Base-by-base conservation (phyloP, 1,140 invertebrate genomes). In the Amphibalanus amphitrite region DNA sequence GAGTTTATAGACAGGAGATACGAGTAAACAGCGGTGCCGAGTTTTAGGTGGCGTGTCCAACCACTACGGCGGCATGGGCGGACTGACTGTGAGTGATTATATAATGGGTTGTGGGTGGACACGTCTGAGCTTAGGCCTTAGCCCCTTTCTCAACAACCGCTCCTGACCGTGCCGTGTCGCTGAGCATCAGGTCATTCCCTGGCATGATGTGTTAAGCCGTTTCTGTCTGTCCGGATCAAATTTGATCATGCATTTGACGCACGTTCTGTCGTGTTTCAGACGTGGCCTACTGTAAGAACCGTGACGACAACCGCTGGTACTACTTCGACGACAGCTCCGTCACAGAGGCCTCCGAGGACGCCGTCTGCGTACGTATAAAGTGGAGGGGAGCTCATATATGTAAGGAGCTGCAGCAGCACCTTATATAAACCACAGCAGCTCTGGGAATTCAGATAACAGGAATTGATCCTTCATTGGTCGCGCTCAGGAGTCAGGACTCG, bases 21-120 rank as follows among this genome's bases (percentile, higher is more conserved):
- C n/a, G n/a, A n/a, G n/a, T n/a, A n/a, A n/a, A n/a, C n/a, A n/a
- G n/a, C n/a, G n/a, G n/a, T n/a, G n/a, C n/a, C n/a, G n/a, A n/a
- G n/a, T n/a, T n/a, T n/a, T n/a, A n/a, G n/a, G n/a, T 76, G 84
- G 81, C 10, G 83, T 85, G 23, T 81, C 84, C 25, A 84, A 85
- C 76, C 84, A 85, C 74, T 80, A 82, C 76, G 84, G 84, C 28
- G 79, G 79, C 0, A 79, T 84, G 28, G 83, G 82, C 8, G 84
- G 84, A 20, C 84, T n/a, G n/a, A 85, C 76, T 85, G 65, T 67
- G 26, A 67, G 65, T 67, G n/a, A n/a, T n/a, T n/a, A n/a, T n/a
- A n/a, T n/a, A n/a, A n/a, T n/a, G n/a, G n/a, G n/a, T n/a, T n/a
- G n/a, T n/a, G n/a, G n/a, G n/a, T n/a, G n/a, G n/a, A n/a, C n/a